Evolutionary conservation across 64 coral and sea anemone species (phyloP), one percentile per base, ranked within the genome.

Genomic region (Stichodactyla mertensii): DNA sequence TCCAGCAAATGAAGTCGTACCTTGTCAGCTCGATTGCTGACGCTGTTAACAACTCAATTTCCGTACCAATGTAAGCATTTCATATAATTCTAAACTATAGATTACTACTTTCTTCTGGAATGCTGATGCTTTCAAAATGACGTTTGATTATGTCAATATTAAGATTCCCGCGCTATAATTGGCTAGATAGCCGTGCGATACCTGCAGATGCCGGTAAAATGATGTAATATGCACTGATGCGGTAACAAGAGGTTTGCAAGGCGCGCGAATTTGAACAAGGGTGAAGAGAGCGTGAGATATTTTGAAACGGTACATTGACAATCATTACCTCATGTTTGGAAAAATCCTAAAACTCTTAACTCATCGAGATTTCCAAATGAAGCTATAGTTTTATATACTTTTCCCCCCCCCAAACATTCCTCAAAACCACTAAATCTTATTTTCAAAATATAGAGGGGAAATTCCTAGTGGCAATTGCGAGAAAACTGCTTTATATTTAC

Each of bases 201-300:
- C 89, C 89, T 14, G 89, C 57, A 86, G 71, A 86, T 90, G 83
- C 89, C 56, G 71, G 54, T 78, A 80, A 53, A 57, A 90, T 90
- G 83, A 90, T 70, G 89, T 90, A 90, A 90, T 90, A 86, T 81
- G 78, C 52, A 81, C 6, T 81, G 78, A 53, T 53, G 78, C 53
- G 78, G 54, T 53, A 52, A 81, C 53, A 0, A 81, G 78, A 12
- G 31, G 36, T 16, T 81, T 81, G 36, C 6, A 55, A 52, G 78
- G 78, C 78, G 78, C 53, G 78, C 19, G 51, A 74, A 12, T 74
- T 74, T 31, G 69, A 74, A 74, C 69, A 53, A 52, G 19, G 78
- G 19, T 55, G 36, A 81, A 81, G 2, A 1, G 10, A 55, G 51
- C 78, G 78, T 81, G 20, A 16, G 53, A 81, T 53, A 81, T 81